Base-by-base conservation (phyloP, 2,888 invertebrate species). In the Heliconius cydno region DNA sequence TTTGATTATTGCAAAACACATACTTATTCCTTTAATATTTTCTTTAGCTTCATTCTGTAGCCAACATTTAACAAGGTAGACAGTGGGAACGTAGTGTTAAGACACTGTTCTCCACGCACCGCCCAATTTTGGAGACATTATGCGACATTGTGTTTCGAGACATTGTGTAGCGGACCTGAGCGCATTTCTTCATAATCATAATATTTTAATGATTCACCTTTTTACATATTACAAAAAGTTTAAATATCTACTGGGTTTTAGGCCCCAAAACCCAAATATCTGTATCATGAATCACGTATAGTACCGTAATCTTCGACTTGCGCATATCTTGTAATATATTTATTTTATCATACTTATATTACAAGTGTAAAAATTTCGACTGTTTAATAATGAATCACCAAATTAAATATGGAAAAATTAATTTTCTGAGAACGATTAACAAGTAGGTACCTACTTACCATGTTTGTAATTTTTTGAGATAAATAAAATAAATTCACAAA, bases 201-300 rank as follows among this genome's bases (percentile, higher is more conserved):
- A n/a, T n/a, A n/a, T 60, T 60, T 60, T n/a, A 12, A 60, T 60
- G n/a, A 12, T 12, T 12, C n/a, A 10, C n/a, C n/a, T n/a, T 60
- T 60, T 60, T n/a, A 60, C 60, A 60, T 52, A 52, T 52, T 22
- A 60, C 4, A n/a, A 60, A 60, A n/a, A 60, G n/a, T 3, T 22
- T 7, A n/a, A n/a, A n/a, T 10, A 60, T 10, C n/a, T 60, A n/a
- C 22, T n/a, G 60, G n/a, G 34, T 34, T 34, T 34, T 12, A 60
- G 60, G n/a, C 60, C n/a, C 60, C 60, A 60, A 60, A n/a, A 60
- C 60, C 22, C n/a, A 60, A 22, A 60, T 60, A 60, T 60, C 22
- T n/a, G 10, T 60, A 60, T 60, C n/a, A 60, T 60, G 60, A 60
- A 60, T 60, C 60, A 60, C 60, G 60, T n/a, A n/a, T 60, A 60